Evolutionary conservation across 2,888 invertebrate genomes (phyloP).

Genomic region (Sminthurinus aureus): DNA sequence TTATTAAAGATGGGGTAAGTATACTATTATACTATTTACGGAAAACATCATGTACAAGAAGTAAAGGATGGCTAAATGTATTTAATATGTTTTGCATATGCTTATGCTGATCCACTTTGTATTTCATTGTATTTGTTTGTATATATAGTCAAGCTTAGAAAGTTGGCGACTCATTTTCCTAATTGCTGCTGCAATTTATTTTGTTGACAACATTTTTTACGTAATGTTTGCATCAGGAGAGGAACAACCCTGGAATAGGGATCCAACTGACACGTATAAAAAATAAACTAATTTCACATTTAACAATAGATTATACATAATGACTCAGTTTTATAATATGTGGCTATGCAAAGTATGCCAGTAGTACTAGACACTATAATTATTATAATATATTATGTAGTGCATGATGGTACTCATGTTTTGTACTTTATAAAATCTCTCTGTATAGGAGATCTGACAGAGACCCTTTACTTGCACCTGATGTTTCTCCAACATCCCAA

Average conservation of each 20-base stretch:
- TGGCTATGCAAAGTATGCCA: neutral
- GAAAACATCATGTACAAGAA: neutral
- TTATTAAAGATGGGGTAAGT: conserved; percentile 54
- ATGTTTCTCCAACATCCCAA: neutral
- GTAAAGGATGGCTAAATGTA: no score
- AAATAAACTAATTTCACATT: no score
- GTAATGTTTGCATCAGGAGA: conserved; percentile 54
- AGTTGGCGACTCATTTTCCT: conserved; percentile 56
- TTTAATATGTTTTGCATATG: neutral
- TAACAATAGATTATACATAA: no score
- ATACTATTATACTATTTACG: neutral
- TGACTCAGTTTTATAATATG: neutral
- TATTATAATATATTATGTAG: no score
- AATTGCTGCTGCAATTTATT: conserved; percentile 50
- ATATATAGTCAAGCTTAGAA: conserved; percentile 46
- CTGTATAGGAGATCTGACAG: conserved; percentile 5
- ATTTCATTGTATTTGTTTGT: neutral
- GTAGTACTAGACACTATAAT: neutral
- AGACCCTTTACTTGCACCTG: conserved; percentile 2
- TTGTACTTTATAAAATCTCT: neutral
- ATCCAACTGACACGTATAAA: conserved; percentile 28
- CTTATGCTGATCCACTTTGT: neutral
- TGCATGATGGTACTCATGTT: neutral
- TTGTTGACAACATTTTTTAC: conserved; percentile 53
- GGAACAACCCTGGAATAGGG: conserved; percentile 56